Evolutionary conservation across 1,140 invertebrate genomes (phyloP).

Genomic region (Tribolium castaneum): DNA sequence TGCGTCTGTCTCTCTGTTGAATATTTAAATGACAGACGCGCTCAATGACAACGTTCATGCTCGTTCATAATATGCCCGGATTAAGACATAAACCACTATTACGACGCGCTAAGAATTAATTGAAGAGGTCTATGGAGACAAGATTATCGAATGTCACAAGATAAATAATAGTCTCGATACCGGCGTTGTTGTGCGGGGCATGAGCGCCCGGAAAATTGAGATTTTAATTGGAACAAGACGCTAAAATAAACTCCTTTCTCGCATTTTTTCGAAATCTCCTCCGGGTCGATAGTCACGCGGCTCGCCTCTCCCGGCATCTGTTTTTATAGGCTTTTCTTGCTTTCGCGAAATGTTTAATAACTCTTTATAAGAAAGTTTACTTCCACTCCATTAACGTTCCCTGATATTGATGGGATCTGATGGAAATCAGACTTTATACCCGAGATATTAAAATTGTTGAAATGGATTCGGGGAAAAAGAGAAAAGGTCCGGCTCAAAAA

Average conservation of each 20-base stretch:
- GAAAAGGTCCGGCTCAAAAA: conserved; percentile 7
- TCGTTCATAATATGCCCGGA: conserved; percentile 39
- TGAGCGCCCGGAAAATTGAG: conserved; percentile 5
- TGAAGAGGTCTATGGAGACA: conserved; percentile 40
- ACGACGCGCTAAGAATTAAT: conserved; percentile 46
- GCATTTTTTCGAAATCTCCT: background rate
- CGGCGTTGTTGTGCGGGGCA: conserved; percentile 12
- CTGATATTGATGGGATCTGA: conserved; percentile 35
- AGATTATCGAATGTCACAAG: conserved; percentile 40
- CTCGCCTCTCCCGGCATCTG: conserved; percentile 3
- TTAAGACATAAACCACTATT: conserved; percentile 46
- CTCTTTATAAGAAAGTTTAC: conserved; percentile 38
- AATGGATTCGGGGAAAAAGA: conserved; percentile 9
- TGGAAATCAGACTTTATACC: conserved; percentile 33
- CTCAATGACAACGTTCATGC: conserved; percentile 45
- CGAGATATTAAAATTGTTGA: conserved; percentile 38
- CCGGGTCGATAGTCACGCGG: conserved; percentile 7
- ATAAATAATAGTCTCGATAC: conserved; percentile 38
- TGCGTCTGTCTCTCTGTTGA: background rate
- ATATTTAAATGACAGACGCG: conserved; percentile 31
- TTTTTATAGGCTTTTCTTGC: conserved; percentile 35
- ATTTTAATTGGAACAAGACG: conserved; percentile 27
- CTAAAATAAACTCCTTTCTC: background rate
- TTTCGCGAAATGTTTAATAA: conserved; percentile 36
- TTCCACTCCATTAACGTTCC: conserved; percentile 37